phyloP scores from a whole-genome alignment of 2,113 vertebrate genomes.

The Mustelus asterias region DNA sequence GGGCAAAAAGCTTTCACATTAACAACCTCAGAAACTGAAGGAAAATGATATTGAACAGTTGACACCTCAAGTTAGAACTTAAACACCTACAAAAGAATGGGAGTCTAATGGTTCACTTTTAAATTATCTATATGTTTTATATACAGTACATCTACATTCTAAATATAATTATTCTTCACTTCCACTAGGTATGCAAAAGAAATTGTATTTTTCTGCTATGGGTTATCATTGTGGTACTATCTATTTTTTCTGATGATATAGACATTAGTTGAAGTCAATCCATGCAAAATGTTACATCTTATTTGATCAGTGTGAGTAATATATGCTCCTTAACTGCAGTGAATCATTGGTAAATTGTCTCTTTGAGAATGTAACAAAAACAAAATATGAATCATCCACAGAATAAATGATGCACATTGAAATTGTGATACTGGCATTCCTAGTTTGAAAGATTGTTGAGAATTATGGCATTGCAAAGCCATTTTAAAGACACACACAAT shows the following conservation, averaged over 20 bases:
- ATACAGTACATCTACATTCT: not conserved
- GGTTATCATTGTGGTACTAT: not conserved
- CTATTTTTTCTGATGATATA: not conserved
- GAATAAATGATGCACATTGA: not conserved
- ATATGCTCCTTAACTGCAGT: not conserved
- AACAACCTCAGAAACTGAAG: not conserved
- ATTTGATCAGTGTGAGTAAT: not conserved
- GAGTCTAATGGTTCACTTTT: not conserved
- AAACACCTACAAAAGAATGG: not conserved
- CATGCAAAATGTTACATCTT: not conserved
- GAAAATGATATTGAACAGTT: not conserved
- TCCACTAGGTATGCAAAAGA: not conserved
- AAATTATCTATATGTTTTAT: not conserved
- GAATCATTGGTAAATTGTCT: not conserved
- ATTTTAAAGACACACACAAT: not conserved
- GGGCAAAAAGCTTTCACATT: not conserved
- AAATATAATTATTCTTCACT: slow-evolving; percentile 3
- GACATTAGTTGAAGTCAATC: not conserved
- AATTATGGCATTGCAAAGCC: not conserved
- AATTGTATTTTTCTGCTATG: not conserved
- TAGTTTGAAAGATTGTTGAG: not conserved
- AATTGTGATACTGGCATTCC: not conserved
- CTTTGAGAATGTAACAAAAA: not conserved
- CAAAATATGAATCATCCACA: not conserved
- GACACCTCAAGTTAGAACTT: not conserved